Base-by-base conservation (phyloP, 2,797 vertebrate genomes). In the Myotis myotis region DNA sequence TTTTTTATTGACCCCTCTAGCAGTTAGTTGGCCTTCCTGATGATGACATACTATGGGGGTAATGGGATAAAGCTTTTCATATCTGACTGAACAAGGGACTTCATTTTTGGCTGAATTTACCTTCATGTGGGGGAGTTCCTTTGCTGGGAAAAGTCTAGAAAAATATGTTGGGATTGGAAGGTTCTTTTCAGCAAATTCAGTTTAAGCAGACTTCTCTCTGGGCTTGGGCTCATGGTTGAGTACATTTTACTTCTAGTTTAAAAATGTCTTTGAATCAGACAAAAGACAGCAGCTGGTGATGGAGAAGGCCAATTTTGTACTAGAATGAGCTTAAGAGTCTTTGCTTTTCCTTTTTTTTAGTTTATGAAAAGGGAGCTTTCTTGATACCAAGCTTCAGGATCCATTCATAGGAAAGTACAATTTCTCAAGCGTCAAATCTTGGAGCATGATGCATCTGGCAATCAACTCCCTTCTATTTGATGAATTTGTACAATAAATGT, bases 311-410 rank as follows among this genome's bases (percentile, higher is more conserved):
- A 72, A 4, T 84, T 94, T 64, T 81, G 82, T 90, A 38, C 33
- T 49, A 74, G 55, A 75, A 76, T 47, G 16, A 8, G 38, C 36
- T 71, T 87, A 76, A 53, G 55, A 70, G 82, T 49, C 89, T 85
- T 82, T 76, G 23, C 47, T 80, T 96, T 91, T 86, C 78, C 71
- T 92, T 94, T 53, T 92, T 53, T 92, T 94, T 81, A 89, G 94
- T 55, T 60, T 95, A 53, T 78, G 66, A 86, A 93, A 92, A 94
- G 57, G 30, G 55, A 82, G 38, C 28, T 95, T 17, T 95, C 33
- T 90, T 75, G 87, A 89, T 71, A 87, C 23, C n/a, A 89, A 91
- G 44, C 80, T 95, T 93, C 30, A 70, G 72, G 49, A 90, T 64
- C 53, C 75, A 80, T 85, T 90, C 79, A 90, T 12, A 88, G 70